Conservation (phyloP, 2,888 invertebrate species). For the Apamea monoglypha region DNA sequence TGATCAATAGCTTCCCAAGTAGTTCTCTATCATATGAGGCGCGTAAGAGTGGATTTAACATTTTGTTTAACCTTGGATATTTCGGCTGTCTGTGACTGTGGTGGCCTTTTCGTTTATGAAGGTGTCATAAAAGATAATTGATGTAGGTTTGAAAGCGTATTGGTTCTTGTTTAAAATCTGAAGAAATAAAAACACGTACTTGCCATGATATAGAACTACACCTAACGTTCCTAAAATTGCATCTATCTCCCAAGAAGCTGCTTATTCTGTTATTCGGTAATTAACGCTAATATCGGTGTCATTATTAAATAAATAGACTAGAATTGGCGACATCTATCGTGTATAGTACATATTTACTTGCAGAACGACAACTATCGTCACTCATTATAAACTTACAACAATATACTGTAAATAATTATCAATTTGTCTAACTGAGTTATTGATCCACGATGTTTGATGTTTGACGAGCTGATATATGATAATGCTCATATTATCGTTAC, state of each 20-base stretch:
- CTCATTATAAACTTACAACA: background rate
- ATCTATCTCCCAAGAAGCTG: background rate
- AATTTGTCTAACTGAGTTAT: background rate
- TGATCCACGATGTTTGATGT: background rate
- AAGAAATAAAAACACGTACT: background rate
- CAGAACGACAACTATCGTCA: background rate
- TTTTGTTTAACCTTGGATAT: conserved; percentile 18
- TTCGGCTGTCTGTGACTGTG: conserved; percentile 4
- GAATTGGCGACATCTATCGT: too few species aligned
- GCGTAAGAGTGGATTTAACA: conserved; percentile 7
- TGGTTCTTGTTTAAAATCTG: background rate
- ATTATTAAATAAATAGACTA: background rate
- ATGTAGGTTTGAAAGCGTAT: background rate
- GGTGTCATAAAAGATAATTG: background rate
- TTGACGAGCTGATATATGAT: background rate
- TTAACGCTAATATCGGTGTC: background rate
- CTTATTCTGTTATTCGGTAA: background rate
- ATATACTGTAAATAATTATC: background rate
- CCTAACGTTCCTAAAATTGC: background rate
- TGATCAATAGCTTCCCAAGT: conserved; percentile 18
- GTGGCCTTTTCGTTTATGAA: background rate
- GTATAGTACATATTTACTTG: background rate
- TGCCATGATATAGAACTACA: background rate
- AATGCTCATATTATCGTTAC: conserved; percentile 67
- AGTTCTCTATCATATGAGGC: conserved; percentile 26